Percentiles rank a stretch among this genome's conserved stretches.
Evolutionary conservation across 2,888 invertebrate species (phyloP).

Genomic region (Theretra japonica): DNA sequence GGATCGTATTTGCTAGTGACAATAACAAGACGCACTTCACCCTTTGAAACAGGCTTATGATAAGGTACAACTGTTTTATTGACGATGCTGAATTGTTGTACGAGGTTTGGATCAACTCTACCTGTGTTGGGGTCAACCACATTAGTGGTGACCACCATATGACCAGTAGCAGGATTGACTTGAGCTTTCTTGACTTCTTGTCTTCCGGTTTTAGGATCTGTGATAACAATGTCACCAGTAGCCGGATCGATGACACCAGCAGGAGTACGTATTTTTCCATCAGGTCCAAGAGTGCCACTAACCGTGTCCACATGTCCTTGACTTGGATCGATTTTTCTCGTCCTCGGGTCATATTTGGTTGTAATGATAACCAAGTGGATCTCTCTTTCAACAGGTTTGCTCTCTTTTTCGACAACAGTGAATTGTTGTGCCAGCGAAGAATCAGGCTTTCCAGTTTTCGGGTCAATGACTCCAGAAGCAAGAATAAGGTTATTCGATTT

Average conservation of each 20-base stretch:
- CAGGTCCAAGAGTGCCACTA: constrained; percentile 83
- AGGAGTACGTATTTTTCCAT: constrained; percentile 84
- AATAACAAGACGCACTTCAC: constrained; percentile 75
- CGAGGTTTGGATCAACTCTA: constrained; percentile 84
- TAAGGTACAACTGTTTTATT: constrained; percentile 74
- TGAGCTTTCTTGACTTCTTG: constrained; percentile 85
- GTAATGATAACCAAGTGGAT: constrained; percentile 86
- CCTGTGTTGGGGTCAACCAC: constrained; percentile 85
- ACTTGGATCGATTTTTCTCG: constrained; percentile 74
- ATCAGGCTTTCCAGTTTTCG: constrained; percentile 82
- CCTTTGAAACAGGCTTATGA: constrained; percentile 69
- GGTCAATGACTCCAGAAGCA: constrained; percentile 83
- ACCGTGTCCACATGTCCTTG: constrained; percentile 81
- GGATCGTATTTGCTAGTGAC: constrained; percentile 85
- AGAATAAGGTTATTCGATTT: constrained; percentile 78
- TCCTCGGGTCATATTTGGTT: constrained; percentile 85
- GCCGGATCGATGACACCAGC: constrained; percentile 87
- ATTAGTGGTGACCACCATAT: constrained; percentile 83
- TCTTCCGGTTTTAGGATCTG: constrained; percentile 76
- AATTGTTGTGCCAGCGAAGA: constrained; percentile 83
- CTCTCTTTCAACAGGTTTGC: constrained; percentile 74
- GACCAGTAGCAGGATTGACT: constrained; percentile 83
- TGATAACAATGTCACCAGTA: constrained; percentile 81
- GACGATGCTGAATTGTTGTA: constrained; percentile 79
- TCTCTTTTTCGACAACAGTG: constrained; percentile 77